phyloP scores from a whole-genome alignment of 2,797 vertebrate genomes.

The Eleutherodactylus coqui region DNA sequence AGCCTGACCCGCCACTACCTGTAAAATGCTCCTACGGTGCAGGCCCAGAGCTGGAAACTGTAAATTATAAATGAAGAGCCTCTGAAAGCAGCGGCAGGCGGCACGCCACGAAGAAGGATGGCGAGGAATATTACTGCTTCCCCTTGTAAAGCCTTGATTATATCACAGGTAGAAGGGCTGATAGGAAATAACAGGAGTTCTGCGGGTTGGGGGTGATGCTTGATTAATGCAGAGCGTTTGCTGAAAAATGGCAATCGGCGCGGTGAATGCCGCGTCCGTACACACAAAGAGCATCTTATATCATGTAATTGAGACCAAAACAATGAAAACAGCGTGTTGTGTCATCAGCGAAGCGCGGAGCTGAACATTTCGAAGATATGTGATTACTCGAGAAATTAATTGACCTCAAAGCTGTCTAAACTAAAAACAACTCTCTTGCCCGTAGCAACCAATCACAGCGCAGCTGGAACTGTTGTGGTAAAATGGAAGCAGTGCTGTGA shows the following conservation, averaged over 20 bases:
- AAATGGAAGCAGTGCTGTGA: too few relatives aligned
- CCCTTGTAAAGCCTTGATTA: constrained; percentile 36
- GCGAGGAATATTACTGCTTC: constrained; percentile 39
- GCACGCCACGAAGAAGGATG: constrained; percentile 33
- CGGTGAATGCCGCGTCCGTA: not conserved
- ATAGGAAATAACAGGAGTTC: constrained; percentile 3
- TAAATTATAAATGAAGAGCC: constrained; percentile 74
- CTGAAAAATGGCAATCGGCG: constrained; percentile 30
- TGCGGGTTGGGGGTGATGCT: constrained; percentile 7
- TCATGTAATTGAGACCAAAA: constrained; percentile 7
- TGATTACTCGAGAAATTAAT: not conserved
- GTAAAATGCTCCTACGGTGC: constrained; percentile 69
- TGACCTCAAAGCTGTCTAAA: not conserved
- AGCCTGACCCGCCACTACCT: constrained; percentile 69
- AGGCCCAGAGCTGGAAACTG: constrained; percentile 67
- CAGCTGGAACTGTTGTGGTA: too few relatives aligned
- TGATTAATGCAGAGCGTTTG: not conserved
- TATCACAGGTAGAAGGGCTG: constrained; percentile 19
- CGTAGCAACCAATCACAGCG: too few relatives aligned
- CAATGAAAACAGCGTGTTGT: not conserved
- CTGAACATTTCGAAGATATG: not conserved
- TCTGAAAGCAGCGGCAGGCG: constrained; percentile 67
- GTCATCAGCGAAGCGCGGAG: not conserved
- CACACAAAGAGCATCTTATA: constrained; percentile 14
- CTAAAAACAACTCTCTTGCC: too few relatives aligned